phyloP scores from a whole-genome alignment of 2,888 invertebrate species.

The Frankliniella fusca region DNA sequence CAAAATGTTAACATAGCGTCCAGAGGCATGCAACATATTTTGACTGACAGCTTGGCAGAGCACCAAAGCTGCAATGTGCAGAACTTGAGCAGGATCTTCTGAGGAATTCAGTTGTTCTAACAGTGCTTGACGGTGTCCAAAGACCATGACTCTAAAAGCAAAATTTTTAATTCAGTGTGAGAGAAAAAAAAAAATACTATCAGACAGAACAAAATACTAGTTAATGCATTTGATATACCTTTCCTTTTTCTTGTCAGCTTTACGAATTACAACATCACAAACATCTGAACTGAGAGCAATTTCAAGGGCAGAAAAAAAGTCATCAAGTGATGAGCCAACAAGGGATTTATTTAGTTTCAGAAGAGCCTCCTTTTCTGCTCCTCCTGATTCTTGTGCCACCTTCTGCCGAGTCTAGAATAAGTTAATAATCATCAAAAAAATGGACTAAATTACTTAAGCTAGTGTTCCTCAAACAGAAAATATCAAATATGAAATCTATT shows the following conservation, averaged over 20 bases:
- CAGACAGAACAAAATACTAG: background rate
- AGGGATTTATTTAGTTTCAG: constrained; percentile 65
- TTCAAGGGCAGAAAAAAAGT: constrained; percentile 73
- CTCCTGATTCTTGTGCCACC: constrained; percentile 50
- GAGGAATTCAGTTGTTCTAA: constrained; percentile 70
- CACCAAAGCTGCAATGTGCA: constrained; percentile 72
- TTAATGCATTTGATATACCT: constrained; percentile 43
- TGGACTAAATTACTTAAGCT: background rate
- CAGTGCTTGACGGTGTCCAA: constrained; percentile 76
- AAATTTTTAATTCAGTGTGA: constrained; percentile 32
- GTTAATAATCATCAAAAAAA: background rate
- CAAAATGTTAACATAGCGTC: constrained; percentile 82
- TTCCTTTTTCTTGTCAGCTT: constrained; percentile 83
- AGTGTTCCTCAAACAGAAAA: constrained; percentile 33
- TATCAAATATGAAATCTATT: constrained; percentile 28
- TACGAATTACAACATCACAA: constrained; percentile 70
- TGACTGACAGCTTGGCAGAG: constrained; percentile 78
- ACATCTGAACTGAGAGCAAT: constrained; percentile 56
- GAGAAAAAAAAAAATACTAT: constrained; percentile 30
- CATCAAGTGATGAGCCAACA: constrained; percentile 64
- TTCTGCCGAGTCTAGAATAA: constrained; percentile 49
- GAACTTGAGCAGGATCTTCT: constrained; percentile 69
- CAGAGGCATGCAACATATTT: constrained; percentile 85
- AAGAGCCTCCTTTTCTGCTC: constrained; percentile 64
- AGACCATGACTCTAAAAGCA: constrained; percentile 61